A percentile compares a stretch with the other conserved stretches of the same genome.
Evolutionary conservation across 2,888 invertebrate species (phyloP).

Genomic region (Harpagoxenus sublaevis): DNA sequence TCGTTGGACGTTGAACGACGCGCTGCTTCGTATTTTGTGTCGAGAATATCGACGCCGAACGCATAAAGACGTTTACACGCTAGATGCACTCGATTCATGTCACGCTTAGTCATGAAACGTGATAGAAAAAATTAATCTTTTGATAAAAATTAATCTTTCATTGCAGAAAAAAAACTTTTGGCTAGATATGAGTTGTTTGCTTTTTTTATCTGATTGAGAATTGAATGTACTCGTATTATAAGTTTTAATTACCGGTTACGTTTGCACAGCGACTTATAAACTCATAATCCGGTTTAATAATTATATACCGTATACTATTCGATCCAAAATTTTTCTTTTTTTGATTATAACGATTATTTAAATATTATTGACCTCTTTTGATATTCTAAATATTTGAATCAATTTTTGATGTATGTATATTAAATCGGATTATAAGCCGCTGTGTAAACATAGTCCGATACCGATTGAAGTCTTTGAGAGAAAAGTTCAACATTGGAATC

Average conservation of each 20-base stretch:
- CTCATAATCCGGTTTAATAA: no score
- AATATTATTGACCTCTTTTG: no score
- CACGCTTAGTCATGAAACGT: neutral
- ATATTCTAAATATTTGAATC: no score
- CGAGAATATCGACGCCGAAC: neutral
- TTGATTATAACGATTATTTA: no score
- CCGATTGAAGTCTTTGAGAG: no score
- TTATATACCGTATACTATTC: no score
- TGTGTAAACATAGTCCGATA: no score
- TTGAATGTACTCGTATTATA: neutral
- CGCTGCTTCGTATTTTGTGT: neutral
- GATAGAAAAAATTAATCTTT: neutral
- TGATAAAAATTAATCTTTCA: neutral
- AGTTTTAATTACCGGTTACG: neutral
- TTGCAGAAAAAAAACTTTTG: neutral
- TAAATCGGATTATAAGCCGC: no score
- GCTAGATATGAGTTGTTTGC: neutral
- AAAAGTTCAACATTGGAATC: no score
- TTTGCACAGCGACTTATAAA: no score
- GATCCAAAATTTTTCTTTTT: no score
- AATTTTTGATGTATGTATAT: no score
- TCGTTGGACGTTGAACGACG: conserved; percentile 5
- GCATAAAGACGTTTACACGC: conserved; percentile 7
- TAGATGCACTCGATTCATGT: neutral
- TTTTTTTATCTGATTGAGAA: neutral